A percentile compares a stretch with the other conserved stretches of the same genome.
These are phyloP conservation scores for Pteromalus puparum DNA, from an alignment of 1,140 invertebrate species.

Conservation along the genomic window DNA sequence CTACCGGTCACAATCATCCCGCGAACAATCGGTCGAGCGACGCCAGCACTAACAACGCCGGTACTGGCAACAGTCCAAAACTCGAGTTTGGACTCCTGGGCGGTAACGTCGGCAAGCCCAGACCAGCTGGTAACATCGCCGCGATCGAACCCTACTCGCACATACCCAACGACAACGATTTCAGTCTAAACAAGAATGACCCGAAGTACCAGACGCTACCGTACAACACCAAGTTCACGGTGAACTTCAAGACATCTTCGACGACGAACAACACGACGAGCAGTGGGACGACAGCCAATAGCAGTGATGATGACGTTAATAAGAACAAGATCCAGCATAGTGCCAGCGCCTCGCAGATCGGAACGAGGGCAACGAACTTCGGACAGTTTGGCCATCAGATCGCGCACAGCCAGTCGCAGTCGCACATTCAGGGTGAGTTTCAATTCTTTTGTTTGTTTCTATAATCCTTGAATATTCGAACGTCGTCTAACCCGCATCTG, in stretches of 20 bases:
- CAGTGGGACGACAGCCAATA: neutral
- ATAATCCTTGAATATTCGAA: neutral
- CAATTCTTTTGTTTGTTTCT: conserved; percentile 10
- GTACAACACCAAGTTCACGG: conserved; percentile 90
- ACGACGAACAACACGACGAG: conserved; percentile 53
- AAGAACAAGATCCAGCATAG: conserved; percentile 72
- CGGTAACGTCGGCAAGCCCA: conserved; percentile 65
- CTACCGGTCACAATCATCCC: neutral
- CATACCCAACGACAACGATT: conserved; percentile 82
- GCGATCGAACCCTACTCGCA: conserved; percentile 94
- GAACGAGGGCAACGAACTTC: conserved; percentile 62
- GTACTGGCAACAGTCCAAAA: conserved; percentile 32
- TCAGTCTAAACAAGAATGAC: conserved; percentile 87
- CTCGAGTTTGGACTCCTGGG: conserved; percentile 25
- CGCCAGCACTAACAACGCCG: conserved; percentile 25
- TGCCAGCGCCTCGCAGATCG: conserved; percentile 72
- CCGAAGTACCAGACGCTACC: conserved; percentile 96
- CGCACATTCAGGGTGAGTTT: conserved; percentile 70
- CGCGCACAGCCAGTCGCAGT: conserved; percentile 73
- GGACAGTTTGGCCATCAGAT: conserved; percentile 71
- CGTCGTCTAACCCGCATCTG: neutral
- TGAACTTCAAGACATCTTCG: conserved; percentile 72
- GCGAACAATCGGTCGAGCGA: conserved; percentile 6
- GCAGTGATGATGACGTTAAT: conserved; percentile 71
- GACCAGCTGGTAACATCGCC: conserved; percentile 84